A percentile compares a stretch with the other conserved stretches of the same genome.
Evolutionary conservation across 35 echinoderm and acorn worm genomes (phyloP).

Genomic region (Anneissia japonica): DNA sequence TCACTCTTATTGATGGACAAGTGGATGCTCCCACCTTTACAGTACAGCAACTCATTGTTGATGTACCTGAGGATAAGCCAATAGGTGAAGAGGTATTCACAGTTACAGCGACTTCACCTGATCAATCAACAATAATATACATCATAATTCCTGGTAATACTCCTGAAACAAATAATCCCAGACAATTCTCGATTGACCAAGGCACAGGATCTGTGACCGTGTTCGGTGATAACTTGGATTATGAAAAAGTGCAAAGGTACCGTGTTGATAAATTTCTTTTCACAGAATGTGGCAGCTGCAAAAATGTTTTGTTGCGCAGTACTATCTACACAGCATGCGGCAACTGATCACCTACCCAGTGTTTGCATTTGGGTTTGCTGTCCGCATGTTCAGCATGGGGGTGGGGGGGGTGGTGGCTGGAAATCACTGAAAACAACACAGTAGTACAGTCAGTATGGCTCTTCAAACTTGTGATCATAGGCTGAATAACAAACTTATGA

Average conservation of each 20-base stretch:
- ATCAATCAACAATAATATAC: conserved; percentile 1
- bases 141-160: conserved; percentile 14
- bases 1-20: background rate
- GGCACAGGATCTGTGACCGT: conserved; percentile 2
- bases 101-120: background rate
- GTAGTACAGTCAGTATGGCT: too few relatives aligned
- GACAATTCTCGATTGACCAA: conserved; percentile 4
- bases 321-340: too few relatives aligned
- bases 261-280: too few relatives aligned
- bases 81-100: background rate
- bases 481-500: too few relatives aligned
- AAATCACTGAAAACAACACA: too few relatives aligned
- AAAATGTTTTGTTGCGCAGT: too few relatives aligned
- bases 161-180: conserved; percentile 44
- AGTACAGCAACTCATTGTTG: background rate
- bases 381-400: too few relatives aligned
- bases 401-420: too few relatives aligned
- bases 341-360: too few relatives aligned
- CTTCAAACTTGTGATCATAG: too few relatives aligned
- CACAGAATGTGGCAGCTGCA: too few relatives aligned
- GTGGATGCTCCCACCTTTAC: background rate
- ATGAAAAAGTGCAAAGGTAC: conserved; percentile 1
- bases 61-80: background rate
- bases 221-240: conserved; percentile 24
- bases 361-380: too few relatives aligned